Evolutionary conservation across 2,797 vertebrate species (phyloP), one percentile per base, ranked within the genome.

Genomic region (Megalops cyprinoides): DNA sequence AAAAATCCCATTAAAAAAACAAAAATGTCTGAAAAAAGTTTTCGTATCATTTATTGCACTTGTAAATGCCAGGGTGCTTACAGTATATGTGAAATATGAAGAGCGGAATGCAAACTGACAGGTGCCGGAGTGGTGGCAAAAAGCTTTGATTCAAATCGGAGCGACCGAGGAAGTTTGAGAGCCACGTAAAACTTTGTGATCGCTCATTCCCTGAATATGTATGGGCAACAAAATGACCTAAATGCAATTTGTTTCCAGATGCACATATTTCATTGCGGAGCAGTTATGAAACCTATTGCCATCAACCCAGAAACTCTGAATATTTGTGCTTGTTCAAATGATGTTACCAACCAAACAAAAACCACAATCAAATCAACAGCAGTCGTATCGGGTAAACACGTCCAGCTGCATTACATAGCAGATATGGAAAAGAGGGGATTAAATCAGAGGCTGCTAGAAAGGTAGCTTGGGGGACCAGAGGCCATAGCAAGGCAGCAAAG

Each of bases 61-160:
- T 67, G 74, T 80, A 51, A 81, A 87, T 77, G 37, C 73, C 83
- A 84, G 53, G 56, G 67, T 39, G 60, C 60, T 84, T 74, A n/a
- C 44, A 9, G 67, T 42, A n/a, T 71, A 37, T 67, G 34, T 84
- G 78, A 85, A 86, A 87, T 79, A 84, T 82, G 65, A 79, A 77
- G 49, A 82, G 48, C 28, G 15, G 73, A 85, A 82, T 79, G 23
- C 15, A 25, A 76, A 56, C 49, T 37, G 49, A 69, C 69, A 75
- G 48, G 31, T 48, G 55, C 23, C 53, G 6, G 3, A 10, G 37
- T 23, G 14, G 76, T 34, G 42, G 79, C 48, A 81, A 77, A 62
- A 76, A 28, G 44, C 73, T 28, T 48, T 14, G 4, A 75, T 3
- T 46, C 12, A 18, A 62, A 49, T 75, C 18, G 25, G 48, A 82